Conservation (phyloP, 2,797 vertebrate genomes). For the Pangasius mekongensis region DNA sequence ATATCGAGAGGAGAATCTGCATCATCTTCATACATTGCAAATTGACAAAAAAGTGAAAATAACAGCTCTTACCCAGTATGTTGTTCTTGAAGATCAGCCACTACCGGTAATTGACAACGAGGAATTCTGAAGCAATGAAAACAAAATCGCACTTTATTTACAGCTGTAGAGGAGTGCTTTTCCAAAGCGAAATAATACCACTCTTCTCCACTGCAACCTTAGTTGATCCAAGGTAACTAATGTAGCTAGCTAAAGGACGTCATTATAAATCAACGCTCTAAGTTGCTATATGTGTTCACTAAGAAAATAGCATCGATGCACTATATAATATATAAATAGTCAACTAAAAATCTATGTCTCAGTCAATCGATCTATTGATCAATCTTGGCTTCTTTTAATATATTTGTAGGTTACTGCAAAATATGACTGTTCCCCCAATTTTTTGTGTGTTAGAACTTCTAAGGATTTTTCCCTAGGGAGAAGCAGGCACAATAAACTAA, state of each 20-base stretch:
- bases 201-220: no score
- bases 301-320: not conserved
- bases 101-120: not conserved
- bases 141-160: not conserved
- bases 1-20: not conserved
- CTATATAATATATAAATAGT: not conserved
- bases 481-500: slow-evolving; percentile 19
- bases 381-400: not conserved
- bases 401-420: not conserved
- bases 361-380: not conserved
- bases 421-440: not conserved
- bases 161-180: not conserved
- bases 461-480: not conserved
- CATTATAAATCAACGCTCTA: not conserved
- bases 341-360: not conserved
- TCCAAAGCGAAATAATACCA: not conserved
- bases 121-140: not conserved
- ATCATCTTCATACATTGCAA: not conserved
- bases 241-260: no score
- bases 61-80: not conserved
- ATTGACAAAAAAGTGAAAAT: not conserved
- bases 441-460: not conserved
- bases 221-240: not conserved
- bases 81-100: not conserved
- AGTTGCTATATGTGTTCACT: not conserved